Evolutionary conservation across 2,888 invertebrate genomes (phyloP).

Genomic region (Rhingia rostrata): DNA sequence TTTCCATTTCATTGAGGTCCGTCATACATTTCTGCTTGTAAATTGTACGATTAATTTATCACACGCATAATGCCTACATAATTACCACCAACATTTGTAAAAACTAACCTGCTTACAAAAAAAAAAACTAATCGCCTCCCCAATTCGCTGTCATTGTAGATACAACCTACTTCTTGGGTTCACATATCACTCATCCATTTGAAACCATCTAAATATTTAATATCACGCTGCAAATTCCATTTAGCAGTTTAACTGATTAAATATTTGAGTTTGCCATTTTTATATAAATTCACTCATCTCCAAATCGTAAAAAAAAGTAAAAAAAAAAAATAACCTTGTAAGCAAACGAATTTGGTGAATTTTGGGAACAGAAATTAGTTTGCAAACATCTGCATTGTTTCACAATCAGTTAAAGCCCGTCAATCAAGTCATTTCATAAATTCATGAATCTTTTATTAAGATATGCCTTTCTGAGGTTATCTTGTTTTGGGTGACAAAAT

Average conservation of each 20-base stretch:
- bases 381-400: constrained; percentile 63
- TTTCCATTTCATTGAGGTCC: too few relatives aligned
- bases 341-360: constrained; percentile 37
- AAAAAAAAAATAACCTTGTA: constrained; percentile 6
- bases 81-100: background rate
- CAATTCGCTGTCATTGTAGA: background rate
- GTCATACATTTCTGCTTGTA: too few relatives aligned
- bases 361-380: constrained; percentile 40
- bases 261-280: constrained; percentile 34
- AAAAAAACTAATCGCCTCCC: background rate
- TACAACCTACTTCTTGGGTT: constrained; percentile 6
- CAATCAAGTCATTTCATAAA: constrained; percentile 52
- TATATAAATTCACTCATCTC: constrained; percentile 2
- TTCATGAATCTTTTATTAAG: constrained; percentile 62
- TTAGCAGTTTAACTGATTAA: constrained; percentile 29
- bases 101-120: background rate
- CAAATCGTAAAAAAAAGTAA: constrained; percentile 11
- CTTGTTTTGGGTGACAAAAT: background rate
- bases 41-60: too few relatives aligned
- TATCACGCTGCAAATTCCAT: constrained; percentile 15
- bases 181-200: background rate
- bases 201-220: background rate
- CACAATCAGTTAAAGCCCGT: constrained; percentile 40
- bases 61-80: background rate
- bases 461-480: constrained; percentile 7